Evolutionary conservation across 2,797 vertebrate genomes (phyloP).

Genomic region (Podargus strigoides): DNA sequence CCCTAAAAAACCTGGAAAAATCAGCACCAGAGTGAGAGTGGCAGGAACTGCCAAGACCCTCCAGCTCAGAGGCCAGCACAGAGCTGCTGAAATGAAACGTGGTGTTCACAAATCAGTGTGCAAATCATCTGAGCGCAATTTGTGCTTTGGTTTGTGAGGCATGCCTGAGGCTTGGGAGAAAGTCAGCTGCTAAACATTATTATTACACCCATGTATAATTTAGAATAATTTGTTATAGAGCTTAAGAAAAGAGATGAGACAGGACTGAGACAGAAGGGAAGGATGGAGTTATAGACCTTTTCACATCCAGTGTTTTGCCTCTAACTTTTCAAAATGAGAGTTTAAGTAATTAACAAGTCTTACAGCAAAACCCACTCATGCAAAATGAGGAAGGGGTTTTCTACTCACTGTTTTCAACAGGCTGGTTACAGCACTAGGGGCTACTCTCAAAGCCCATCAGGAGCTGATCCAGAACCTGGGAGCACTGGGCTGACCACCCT

Average conservation of each 20-base stretch:
- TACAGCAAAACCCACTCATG: background rate
- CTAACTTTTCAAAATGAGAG: background rate
- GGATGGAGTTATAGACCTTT: background rate
- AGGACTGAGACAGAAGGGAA: background rate
- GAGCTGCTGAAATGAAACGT: background rate
- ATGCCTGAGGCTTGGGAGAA: background rate
- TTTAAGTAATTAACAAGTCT: background rate
- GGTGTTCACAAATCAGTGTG: background rate
- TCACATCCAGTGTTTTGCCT: background rate
- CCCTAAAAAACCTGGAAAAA: background rate
- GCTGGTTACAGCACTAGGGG: background rate
- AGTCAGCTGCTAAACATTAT: background rate
- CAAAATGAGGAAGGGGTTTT: background rate
- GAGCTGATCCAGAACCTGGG: background rate
- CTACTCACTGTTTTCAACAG: background rate
- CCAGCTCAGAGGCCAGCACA: background rate
- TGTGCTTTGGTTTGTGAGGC: background rate
- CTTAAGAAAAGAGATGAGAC: background rate
- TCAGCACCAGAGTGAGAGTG: background rate
- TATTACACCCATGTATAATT: background rate
- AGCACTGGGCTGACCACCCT: fast-evolving
- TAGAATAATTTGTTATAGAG: background rate
- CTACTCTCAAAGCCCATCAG: background rate
- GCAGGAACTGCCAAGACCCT: background rate
- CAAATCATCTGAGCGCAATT: background rate